Conservation (phyloP, 2,113 vertebrate genomes). For the Cardinalis cardinalis region DNA sequence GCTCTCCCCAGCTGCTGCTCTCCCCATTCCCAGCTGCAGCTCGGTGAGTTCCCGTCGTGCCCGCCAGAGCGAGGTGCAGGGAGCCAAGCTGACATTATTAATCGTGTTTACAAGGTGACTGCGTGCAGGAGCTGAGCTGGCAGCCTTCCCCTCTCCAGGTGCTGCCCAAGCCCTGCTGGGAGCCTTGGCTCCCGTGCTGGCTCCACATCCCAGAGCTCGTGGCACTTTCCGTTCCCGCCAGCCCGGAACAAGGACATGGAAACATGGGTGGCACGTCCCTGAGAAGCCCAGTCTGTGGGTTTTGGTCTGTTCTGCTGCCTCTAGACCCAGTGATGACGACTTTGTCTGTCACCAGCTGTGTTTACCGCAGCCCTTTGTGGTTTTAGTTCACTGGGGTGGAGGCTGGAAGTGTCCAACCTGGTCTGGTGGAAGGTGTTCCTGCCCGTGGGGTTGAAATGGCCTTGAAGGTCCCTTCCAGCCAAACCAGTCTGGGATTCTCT, state of each 20-base stretch:
- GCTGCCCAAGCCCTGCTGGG: not conserved
- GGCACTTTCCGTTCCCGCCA: accelerated
- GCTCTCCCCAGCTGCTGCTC: accelerated
- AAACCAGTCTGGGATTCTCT: not conserved
- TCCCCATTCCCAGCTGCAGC: not conserved
- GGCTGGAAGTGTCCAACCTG: not conserved
- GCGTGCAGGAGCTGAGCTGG: not conserved
- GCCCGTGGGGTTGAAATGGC: not conserved
- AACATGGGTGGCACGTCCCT: accelerated
- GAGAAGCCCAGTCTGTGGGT: accelerated
- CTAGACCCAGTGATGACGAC: accelerated
- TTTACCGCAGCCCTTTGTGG: not conserved
- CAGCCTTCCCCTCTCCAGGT: not conserved
- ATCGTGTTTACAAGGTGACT: conserved; percentile 9
- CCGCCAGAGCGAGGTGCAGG: not conserved
- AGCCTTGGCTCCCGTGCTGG: not conserved
- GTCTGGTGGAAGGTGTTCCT: not conserved
- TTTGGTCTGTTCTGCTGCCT: not conserved
- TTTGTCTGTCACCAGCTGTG: not conserved
- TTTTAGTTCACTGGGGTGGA: not conserved
- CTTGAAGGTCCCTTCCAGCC: not conserved
- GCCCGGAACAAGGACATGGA: accelerated
- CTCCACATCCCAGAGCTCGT: not conserved
- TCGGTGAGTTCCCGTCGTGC: not conserved
- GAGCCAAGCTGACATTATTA: not conserved